phyloP scores from a whole-genome alignment of 2,113 vertebrate species.

The Axis porcinus region DNA sequence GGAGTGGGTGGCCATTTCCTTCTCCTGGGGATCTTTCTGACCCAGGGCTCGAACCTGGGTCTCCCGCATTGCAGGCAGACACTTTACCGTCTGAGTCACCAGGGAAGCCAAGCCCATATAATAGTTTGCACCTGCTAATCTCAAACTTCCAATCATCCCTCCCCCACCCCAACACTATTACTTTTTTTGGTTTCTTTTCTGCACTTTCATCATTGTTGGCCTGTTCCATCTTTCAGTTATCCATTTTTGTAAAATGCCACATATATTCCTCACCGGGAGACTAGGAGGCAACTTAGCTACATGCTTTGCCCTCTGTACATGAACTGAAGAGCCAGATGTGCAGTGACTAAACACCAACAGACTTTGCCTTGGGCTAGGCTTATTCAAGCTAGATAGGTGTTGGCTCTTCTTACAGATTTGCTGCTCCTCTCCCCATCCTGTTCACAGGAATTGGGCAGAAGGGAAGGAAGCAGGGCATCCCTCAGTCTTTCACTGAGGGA shows the following conservation, averaged over 20 bases:
- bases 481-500: not conserved
- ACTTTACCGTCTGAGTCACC: too few species aligned
- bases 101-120: not conserved
- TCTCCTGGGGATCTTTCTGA: too few species aligned
- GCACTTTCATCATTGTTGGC: not conserved
- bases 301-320: not conserved
- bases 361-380: not conserved
- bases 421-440: not conserved
- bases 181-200: slow-evolving; percentile 29
- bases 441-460: not conserved
- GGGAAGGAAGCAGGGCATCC: slow-evolving; percentile 9
- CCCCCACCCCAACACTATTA: not conserved
- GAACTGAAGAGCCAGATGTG: not conserved
- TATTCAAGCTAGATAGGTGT: not conserved
- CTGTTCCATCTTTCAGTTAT: not conserved
- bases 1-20: too few species aligned
- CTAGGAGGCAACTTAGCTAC: not conserved
- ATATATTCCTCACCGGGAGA: not conserved
- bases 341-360: not conserved
- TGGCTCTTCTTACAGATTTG: not conserved
- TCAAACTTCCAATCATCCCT: not conserved
- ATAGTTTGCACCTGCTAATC: not conserved
- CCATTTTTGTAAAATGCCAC: slow-evolving; percentile 4
- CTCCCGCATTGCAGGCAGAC: too few species aligned
- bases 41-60: too few species aligned